phyloP scores from a whole-genome alignment of 1,140 invertebrate species.

The Thaumatotibia leucotreta region DNA sequence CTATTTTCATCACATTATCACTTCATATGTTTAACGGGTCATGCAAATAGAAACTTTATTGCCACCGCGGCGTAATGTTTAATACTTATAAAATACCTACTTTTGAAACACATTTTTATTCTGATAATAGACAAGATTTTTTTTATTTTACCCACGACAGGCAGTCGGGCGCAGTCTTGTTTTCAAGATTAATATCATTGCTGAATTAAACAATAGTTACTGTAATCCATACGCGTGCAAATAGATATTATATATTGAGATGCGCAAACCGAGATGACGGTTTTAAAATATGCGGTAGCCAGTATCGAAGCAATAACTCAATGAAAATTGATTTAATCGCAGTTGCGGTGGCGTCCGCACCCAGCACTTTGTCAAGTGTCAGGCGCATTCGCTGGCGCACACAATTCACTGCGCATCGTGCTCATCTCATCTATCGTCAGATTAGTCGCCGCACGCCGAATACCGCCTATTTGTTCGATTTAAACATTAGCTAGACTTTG shows the following conservation, averaged over 20 bases:
- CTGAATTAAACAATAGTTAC: background rate
- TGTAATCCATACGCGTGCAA: background rate
- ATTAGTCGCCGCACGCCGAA: slow-evolving; percentile 36
- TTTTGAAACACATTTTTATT: no score
- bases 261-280: slow-evolving; percentile 1
- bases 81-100: no score
- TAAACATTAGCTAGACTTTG: background rate
- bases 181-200: background rate
- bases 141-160: no score
- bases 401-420: slow-evolving; percentile 34
- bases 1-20: no score
- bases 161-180: no score
- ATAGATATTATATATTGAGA: slow-evolving; percentile 3
- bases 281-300: slow-evolving; percentile 12
- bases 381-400: slow-evolving; percentile 40
- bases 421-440: slow-evolving; percentile 44
- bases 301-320: slow-evolving; percentile 32
- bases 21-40: no score
- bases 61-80: no score
- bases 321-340: slow-evolving; percentile 49
- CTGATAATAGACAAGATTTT: no score
- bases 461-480: slow-evolving; percentile 21
- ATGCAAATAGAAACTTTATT: no score
- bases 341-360: slow-evolving; percentile 43
- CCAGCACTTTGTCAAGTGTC: slow-evolving; percentile 58